Evolutionary conservation across 2,797 vertebrate species (phyloP), one percentile per base, ranked within the genome.

Genomic region (Lagocephalus sceleratus): DNA sequence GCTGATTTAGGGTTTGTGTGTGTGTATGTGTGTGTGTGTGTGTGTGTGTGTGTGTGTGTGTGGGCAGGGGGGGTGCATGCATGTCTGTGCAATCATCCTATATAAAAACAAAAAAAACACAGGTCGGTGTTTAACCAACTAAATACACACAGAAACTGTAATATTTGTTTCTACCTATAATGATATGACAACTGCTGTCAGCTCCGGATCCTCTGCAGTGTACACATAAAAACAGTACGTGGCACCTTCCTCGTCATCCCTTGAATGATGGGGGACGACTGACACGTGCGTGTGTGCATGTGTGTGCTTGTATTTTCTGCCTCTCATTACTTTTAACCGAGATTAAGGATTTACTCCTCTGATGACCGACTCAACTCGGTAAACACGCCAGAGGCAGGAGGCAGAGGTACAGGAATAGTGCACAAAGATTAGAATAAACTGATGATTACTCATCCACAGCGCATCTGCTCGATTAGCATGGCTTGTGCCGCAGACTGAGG

Each of bases 381-480:
- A 46, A 32, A 58, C 17, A 54, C 46, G 17, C 19, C 6, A 62
- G 17, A 55, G 43, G 7, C 6, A 50, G 43, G 20, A 40, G 7
- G 5, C 47, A 46, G n/a, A 10, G 5, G 10, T 40, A 54, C 17
- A 52, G 23, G 61, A 49, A 45, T 15, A 54, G 55, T 14, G 3
- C 54, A 47, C 38, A 47, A 54, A 49, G 43, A 66, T 63, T 41
- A 60, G 45, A 73, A 65, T 65, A 71, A 67, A 73, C 51, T 22
- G 39, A 44, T 46, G 35, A 70, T 73, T 74, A 53, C 51, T 55
- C 55, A 54, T 38, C 23, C 21, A 35, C 29, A 35, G 47, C 2
- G 22, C 43, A 55, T 71, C 54, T 51, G 52, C 49, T 62, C 56
- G 56, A 41, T 73, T 56, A 73, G 52, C 25, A 51, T 32, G 39